These are phyloP conservation scores for Acropternis orthonyx DNA, from an alignment of 2,797 vertebrate genomes.

Conservation along the genomic window DNA sequence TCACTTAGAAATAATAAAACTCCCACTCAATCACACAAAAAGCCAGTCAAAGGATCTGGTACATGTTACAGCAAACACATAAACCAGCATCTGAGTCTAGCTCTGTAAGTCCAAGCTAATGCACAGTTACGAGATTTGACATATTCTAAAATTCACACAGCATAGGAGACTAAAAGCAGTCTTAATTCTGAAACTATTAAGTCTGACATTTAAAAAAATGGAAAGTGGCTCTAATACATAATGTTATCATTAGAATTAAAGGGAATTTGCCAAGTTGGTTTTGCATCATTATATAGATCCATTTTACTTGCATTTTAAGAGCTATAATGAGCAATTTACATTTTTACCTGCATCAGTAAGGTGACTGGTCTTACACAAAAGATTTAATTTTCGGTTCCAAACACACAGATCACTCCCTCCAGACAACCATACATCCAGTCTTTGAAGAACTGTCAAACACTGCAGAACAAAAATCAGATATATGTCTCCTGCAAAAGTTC, in stretches of 20 bases:
- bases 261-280: conserved; percentile 42
- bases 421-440: conserved; percentile 86
- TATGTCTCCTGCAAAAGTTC: conserved; percentile 35
- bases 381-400: conserved; percentile 89
- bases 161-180: background rate
- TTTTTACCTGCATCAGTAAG: conserved; percentile 87
- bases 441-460: conserved; percentile 89
- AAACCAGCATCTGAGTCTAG: background rate
- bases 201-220: conserved; percentile 34
- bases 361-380: conserved; percentile 85
- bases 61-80: background rate
- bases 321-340: conserved; percentile 56
- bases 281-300: conserved; percentile 51
- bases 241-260: conserved; percentile 61
- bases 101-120: background rate
- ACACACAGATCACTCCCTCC: conserved; percentile 90
- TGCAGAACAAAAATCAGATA: conserved; percentile 71
- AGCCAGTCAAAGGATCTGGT: background rate
- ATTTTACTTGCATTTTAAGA: conserved; percentile 55
- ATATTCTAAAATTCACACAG: conserved; percentile 25
- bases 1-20: background rate
- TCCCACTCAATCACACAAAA: background rate
- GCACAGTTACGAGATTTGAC: background rate
- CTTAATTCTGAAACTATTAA: conserved; percentile 23
- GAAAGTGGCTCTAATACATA: background rate